Evolutionary conservation across 1,140 invertebrate genomes (phyloP), one percentile per base, ranked within the genome.

Genomic region (Agraylea sexmaculata): DNA sequence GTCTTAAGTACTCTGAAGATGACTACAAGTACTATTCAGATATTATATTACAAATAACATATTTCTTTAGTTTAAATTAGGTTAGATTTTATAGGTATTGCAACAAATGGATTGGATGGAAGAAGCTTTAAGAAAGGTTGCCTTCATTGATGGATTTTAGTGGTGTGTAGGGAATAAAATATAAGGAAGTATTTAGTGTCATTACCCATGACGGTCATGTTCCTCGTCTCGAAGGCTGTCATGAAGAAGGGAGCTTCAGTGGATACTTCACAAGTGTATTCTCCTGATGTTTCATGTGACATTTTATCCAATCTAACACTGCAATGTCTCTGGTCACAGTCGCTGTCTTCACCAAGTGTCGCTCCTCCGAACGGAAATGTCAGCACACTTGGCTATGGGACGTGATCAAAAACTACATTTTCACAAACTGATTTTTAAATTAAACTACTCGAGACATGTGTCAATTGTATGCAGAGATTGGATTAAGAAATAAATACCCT

Each of bases 191-290:
- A 7, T 25, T 25, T 25, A n/a, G 23, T 25, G 7, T 25, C 41
- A 66, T 66, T 50, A 74, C 73, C 73, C 54, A 71, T 71, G 45
- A 74, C 70, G 25, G 71, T 75, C 64, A 76, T 72, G 43, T 74
- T 74, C 45, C 68, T 69, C 21, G 71, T 70, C 49, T 70, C 63
- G 12, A 67, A 62, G 2, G 67, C 69, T 37, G 74, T 60, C 32
- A 70, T 64, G 51, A 77, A 77, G 51, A 68, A 70, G n/a, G 74
- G 74, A 0, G 72, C 74, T 54, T 75, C 74, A 1, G 71, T 74
- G 22, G 73, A 75, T n/a, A 76, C 66, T 56, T 77, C 74, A 45
- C 74, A 77, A 38, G 66, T 69, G 49, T 75, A 76, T 1, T 64
- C 59, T 1, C 73, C 74, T 11, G 68, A 59, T 0, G 67, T 64